phyloP scores from a whole-genome alignment of 2,888 invertebrate genomes.

The Stenoptilia bipunctidactyla region DNA sequence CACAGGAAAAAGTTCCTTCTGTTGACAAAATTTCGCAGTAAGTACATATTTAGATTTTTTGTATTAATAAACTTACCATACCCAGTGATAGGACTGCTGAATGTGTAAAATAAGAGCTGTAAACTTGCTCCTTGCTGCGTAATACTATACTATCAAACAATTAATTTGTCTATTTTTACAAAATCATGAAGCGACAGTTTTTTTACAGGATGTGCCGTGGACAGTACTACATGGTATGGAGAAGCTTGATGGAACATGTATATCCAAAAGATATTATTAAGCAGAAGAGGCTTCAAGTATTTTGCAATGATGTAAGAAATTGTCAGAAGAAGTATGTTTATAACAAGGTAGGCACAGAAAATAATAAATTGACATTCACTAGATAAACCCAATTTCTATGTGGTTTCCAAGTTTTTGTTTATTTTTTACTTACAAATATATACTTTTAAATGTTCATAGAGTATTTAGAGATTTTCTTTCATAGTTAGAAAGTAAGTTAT shows the following conservation, averaged over 20 bases:
- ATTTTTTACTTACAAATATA: too few species aligned
- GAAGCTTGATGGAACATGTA: conserved; percentile 53
- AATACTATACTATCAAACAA: too few species aligned
- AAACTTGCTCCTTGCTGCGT: too few species aligned
- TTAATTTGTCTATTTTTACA: conserved; percentile 1
- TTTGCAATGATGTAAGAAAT: conserved; percentile 37
- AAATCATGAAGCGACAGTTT: too few species aligned
- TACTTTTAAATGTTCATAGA: too few species aligned
- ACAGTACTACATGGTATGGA: conserved; percentile 57
- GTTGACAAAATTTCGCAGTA: conserved; percentile 46
- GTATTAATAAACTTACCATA: not conserved
- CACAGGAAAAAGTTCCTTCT: conserved; percentile 44
- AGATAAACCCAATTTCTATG: too few species aligned
- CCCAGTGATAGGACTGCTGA: too few species aligned
- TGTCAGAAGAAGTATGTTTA: conserved; percentile 36
- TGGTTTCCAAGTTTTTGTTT: too few species aligned
- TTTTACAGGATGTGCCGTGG: conserved; percentile 51
- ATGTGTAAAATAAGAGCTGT: too few species aligned
- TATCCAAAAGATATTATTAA: conserved; percentile 33
- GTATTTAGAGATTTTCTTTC: too few species aligned
- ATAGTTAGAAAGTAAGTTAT: too few species aligned
- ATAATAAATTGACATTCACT: too few species aligned
- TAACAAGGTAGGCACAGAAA: conserved; percentile 42
- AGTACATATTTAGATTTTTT: conserved; percentile 15
- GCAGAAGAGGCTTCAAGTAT: conserved; percentile 45